Base-by-base conservation (phyloP, 2,113 vertebrate genomes). In the Ameiurus melas region DNA sequence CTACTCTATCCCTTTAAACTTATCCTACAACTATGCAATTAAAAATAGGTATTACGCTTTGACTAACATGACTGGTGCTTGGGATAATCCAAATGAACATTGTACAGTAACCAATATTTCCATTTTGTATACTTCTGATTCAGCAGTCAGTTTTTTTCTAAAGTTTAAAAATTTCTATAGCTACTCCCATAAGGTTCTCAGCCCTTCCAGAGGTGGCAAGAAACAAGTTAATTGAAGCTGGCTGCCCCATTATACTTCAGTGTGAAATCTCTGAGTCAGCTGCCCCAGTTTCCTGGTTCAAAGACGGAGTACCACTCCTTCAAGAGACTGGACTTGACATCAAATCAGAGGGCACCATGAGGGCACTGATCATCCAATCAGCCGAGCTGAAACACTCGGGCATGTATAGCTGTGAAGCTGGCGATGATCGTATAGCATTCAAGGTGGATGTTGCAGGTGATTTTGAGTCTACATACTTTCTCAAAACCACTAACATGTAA, bases 391-490 rank as follows among this genome's bases (percentile, higher is more conserved):
- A 92, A 86, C 94, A 95, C 91, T 94, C 93, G 81, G 96, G 96
- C 30, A 33, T 94, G 58, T 96, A 95, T 92, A 92, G 92, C 92
- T 96, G 96, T 92, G 94, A 95, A 53, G 92, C 95, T 33, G 89
- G 90, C 85, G 94, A 96, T 89, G 95, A 96, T 93, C 92, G 70
- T 78, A 93, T 95, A 91, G 93, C 93, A 91, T 96, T 96, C 94
- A 95, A 94, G 89, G 95, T 96, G 94, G 95, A 95, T 92, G 95
- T 96, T 94, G 93, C 94, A 94, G 96, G 96, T 97, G 94, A 96
- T 94, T 94, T 93, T 94, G 89, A 94, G 93, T 89, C 83, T 78
- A 89, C 30, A 92, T 91, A 87, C 57, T 88, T 80, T 85, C 89
- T 93, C 90, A 88, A 91, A 93, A 91, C 90, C 84, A 94, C 93